phyloP scores from a whole-genome alignment of 2,888 invertebrate genomes.

The Clunio marinus region DNA sequence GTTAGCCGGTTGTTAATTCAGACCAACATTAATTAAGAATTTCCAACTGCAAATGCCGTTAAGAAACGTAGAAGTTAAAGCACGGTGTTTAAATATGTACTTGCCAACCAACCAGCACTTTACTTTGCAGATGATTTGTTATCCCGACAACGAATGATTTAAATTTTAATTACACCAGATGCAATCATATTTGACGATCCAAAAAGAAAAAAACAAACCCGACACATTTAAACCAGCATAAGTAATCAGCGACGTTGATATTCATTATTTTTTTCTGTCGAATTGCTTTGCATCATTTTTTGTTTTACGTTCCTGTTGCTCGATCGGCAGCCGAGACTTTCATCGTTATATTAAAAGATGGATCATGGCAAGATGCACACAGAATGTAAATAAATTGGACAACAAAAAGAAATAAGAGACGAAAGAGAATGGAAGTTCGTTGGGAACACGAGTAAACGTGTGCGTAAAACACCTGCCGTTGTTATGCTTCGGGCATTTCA shows the following conservation, averaged over 20 bases:
- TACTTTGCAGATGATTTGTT: too few species aligned
- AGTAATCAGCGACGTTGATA: slow-evolving; percentile 32
- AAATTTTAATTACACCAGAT: slow-evolving; percentile 31
- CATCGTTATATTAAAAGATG: slow-evolving; percentile 29
- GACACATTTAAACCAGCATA: slow-evolving; percentile 25
- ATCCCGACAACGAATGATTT: slow-evolving; percentile 1
- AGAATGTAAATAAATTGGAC: neutral
- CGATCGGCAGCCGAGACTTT: neutral
- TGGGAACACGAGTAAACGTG: neutral
- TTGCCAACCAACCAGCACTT: too few species aligned
- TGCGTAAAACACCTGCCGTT: slow-evolving; percentile 25
- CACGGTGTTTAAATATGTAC: too few species aligned
- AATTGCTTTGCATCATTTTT: slow-evolving; percentile 3
- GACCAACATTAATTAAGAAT: too few species aligned
- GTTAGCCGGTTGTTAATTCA: too few species aligned
- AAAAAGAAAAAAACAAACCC: neutral
- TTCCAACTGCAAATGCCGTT: too few species aligned
- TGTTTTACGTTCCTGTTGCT: neutral
- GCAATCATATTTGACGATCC: neutral
- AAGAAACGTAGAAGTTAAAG: too few species aligned
- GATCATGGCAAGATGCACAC: slow-evolving; percentile 19
- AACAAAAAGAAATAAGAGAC: slow-evolving; percentile 1
- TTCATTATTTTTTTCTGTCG: slow-evolving; percentile 16
- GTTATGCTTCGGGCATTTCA: neutral
- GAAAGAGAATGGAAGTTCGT: neutral